Conservation (phyloP, 2,888 invertebrate genomes). For the Lomographa bimaculata region DNA sequence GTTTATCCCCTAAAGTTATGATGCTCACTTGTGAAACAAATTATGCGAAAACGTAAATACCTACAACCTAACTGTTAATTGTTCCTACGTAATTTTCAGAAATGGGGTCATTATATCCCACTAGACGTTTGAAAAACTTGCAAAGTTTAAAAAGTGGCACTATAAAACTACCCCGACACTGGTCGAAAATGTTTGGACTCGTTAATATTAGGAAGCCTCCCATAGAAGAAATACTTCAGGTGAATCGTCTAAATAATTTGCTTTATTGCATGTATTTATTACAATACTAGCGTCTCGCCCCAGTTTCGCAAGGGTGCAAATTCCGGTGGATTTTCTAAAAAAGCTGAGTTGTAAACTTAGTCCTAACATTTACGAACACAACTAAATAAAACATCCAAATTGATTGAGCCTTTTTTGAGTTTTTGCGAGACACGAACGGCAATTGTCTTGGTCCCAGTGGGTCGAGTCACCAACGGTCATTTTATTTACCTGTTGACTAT, state of each 20-base stretch:
- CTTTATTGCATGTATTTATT: neutral
- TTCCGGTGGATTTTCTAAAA: too few relatives aligned
- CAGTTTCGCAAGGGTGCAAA: too few relatives aligned
- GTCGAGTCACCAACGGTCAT: too few relatives aligned
- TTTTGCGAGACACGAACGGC: too few relatives aligned
- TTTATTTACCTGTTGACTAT: too few relatives aligned
- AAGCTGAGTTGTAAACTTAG: too few relatives aligned
- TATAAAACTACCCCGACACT: slow-evolving; percentile 61
- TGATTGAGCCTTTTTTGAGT: too few relatives aligned
- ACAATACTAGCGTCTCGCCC: neutral
- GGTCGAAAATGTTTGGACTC: slow-evolving; percentile 66
- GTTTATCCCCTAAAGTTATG: neutral
- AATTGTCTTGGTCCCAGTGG: too few relatives aligned
- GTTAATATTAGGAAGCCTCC: slow-evolving; percentile 49
- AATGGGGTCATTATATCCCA: slow-evolving; percentile 51
- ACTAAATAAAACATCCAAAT: too few relatives aligned
- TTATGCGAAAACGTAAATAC: neutral
- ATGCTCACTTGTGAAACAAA: neutral
- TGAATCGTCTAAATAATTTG: slow-evolving; percentile 35
- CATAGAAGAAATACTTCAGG: slow-evolving; percentile 60
- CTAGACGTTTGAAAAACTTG: slow-evolving; percentile 51
- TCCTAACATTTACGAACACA: too few relatives aligned
- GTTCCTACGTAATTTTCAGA: neutral
- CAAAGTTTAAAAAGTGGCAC: slow-evolving; percentile 61
- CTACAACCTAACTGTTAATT: neutral